These are phyloP conservation scores for Cryptocheilus praepositus DNA, from an alignment of 2,888 invertebrate genomes.

Conservation along the genomic window DNA sequence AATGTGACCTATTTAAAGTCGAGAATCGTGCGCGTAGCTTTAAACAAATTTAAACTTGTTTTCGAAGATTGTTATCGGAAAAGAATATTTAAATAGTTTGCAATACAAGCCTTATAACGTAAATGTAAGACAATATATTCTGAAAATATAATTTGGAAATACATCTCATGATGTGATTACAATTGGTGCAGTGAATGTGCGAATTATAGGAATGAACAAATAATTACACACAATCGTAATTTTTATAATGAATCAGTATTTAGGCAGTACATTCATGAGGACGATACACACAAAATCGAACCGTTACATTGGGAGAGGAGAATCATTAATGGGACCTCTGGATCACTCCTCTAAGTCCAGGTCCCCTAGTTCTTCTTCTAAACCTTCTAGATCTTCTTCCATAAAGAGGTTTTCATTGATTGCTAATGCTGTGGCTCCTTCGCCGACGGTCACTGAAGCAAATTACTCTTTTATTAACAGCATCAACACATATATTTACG, in stretches of 20 bases:
- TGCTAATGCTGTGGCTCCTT: conserved; percentile 81
- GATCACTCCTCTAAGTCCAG: conserved; percentile 83
- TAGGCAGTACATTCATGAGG: conserved; percentile 30
- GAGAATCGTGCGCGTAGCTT: too few species aligned
- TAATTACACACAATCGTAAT: conserved; percentile 36
- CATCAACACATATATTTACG: too few species aligned
- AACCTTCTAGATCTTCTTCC: conserved; percentile 86
- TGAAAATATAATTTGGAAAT: too few species aligned
- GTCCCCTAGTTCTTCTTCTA: conserved; percentile 89
- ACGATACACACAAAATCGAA: conserved; percentile 32
- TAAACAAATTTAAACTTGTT: too few species aligned
- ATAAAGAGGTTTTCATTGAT: conserved; percentile 96
- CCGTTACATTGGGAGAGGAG: conserved; percentile 32
- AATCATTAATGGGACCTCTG: conserved; percentile 56
- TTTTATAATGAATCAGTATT: conserved; percentile 36
- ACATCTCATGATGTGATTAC: too few species aligned
- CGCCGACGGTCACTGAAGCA: conserved; percentile 60
- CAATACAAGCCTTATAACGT: too few species aligned
- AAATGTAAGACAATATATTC: too few species aligned
- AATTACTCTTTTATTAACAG: background rate
- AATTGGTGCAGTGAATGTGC: too few species aligned
- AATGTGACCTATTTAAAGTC: too few species aligned
- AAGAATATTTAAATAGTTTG: too few species aligned
- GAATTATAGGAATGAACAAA: conserved; percentile 26
- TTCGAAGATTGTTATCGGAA: too few species aligned